Evolutionary conservation across 30 jellyfish, hydroid and myxozoan genomes (phyloP).

Genomic region (Sanderia malayensis): DNA sequence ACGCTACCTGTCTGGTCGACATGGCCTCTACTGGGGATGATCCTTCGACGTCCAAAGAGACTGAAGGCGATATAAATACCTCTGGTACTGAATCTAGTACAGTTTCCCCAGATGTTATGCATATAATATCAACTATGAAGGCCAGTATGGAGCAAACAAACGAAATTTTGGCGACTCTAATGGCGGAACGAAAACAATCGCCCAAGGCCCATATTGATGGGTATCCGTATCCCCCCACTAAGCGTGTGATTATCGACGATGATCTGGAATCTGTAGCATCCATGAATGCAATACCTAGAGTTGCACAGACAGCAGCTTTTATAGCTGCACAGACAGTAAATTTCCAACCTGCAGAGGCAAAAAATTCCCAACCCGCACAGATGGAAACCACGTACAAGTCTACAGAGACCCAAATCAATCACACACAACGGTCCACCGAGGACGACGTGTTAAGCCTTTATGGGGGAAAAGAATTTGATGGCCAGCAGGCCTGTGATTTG

Average conservation of each 20-base stretch:
- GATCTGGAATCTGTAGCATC: constrained; percentile 27
- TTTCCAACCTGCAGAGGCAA: constrained; percentile 12
- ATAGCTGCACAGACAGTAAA: constrained; percentile 12
- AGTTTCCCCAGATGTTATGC: constrained; percentile 10
- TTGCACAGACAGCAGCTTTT: constrained; percentile 19
- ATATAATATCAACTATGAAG: constrained; percentile 1
- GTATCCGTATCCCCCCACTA: constrained; percentile 27
- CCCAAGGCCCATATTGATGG: constrained; percentile 19
- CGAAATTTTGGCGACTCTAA: constrained; percentile 15
- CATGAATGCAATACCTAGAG: constrained; percentile 32
- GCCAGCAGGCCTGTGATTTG: constrained; percentile 9
- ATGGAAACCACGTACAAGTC: constrained; percentile 3
- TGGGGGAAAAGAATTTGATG: constrained; percentile 18
- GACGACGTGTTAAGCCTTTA: constrained; percentile 4
- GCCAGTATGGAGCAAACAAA: constrained; percentile 10
- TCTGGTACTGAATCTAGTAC: not conserved
- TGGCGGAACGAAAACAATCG: constrained; percentile 30
- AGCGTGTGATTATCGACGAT: constrained; percentile 8
- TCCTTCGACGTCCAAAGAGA: constrained; percentile 12
- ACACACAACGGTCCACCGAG: not conserved
- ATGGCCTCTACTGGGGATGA: constrained; percentile 19
- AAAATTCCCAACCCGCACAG: no score
- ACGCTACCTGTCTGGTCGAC: not conserved
- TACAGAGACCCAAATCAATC: constrained; percentile 13
- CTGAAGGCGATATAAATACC: constrained; percentile 7